These are phyloP conservation scores for Drosophila repletoides DNA, from an alignment of 1,140 invertebrate genomes.

Conservation along the genomic window DNA sequence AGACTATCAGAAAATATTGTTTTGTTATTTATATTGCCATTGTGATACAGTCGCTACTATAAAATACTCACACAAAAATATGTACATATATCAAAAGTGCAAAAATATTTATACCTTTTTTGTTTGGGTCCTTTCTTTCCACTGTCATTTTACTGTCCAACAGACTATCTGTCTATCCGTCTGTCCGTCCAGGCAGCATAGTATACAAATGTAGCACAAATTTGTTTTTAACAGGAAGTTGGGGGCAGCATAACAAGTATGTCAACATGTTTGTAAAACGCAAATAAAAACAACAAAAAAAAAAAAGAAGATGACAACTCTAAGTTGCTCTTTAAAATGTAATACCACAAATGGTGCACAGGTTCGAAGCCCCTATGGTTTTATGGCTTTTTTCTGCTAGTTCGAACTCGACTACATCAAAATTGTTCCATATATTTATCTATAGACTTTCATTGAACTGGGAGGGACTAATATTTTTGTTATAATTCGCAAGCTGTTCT, in stretches of 20 bases:
- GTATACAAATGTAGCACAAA: too few relatives aligned
- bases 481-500: neutral
- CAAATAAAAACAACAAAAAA: too few relatives aligned
- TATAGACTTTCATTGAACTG: too few relatives aligned
- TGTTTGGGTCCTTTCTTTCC: neutral
- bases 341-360: too few relatives aligned
- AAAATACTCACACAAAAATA: neutral
- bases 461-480: too few relatives aligned
- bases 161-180: too few relatives aligned
- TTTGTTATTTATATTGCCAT: slow-evolving; percentile 1
- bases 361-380: too few relatives aligned
- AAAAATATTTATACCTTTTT: slow-evolving; percentile 45
- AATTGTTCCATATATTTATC: too few relatives aligned
- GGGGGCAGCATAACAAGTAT: neutral
- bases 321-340: neutral
- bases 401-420: too few relatives aligned
- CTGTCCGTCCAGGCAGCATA: too few relatives aligned
- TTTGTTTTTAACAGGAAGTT: neutral
- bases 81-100: slow-evolving; percentile 2
- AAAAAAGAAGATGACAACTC: slow-evolving; percentile 3
- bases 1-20: neutral
- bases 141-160: slow-evolving; percentile 55
- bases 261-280: neutral
- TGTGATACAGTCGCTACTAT: too few relatives aligned
- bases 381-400: too few relatives aligned